Conservation (phyloP, 30 jellyfish, hydroid and myxozoan species). For the Chironex yamaguchii region DNA sequence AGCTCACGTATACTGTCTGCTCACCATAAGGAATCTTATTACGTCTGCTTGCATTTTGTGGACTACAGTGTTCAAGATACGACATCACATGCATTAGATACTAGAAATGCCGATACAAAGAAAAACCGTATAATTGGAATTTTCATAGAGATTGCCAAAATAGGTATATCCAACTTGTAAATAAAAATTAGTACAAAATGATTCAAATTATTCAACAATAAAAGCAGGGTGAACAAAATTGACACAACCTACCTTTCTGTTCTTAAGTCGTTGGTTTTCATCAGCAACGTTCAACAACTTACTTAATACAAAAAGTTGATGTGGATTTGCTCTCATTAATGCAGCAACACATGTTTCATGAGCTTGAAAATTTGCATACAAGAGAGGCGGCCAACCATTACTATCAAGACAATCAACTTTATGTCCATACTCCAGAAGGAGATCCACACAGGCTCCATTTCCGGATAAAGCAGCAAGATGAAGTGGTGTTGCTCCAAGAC, state of each 20-base stretch:
- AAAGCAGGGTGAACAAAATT: too few species aligned
- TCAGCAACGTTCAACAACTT: constrained; percentile 53
- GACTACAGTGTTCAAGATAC: too few species aligned
- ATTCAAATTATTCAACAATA: too few species aligned
- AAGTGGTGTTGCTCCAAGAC: constrained; percentile 76
- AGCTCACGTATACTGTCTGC: too few species aligned
- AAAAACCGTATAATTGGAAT: too few species aligned
- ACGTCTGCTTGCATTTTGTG: too few species aligned
- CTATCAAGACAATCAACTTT: constrained; percentile 76
- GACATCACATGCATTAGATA: too few species aligned
- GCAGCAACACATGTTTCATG: constrained; percentile 77
- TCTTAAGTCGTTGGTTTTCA: constrained; percentile 60
- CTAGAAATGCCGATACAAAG: too few species aligned
- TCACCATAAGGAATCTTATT: too few species aligned
- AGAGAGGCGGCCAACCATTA: constrained; percentile 95
- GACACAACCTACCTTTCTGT: constrained; percentile 50
- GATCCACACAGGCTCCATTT: constrained; percentile 63
- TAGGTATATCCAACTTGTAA: too few species aligned
- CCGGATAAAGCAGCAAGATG: constrained; percentile 93
- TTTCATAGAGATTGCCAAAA: too few species aligned
- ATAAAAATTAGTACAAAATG: too few species aligned
- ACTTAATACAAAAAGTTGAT: constrained; percentile 72
- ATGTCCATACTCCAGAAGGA: constrained; percentile 73
- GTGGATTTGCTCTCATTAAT: constrained; percentile 76
- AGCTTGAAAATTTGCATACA: constrained; percentile 85